These are phyloP conservation scores for Notarius quadriscutis DNA, from an alignment of 2,113 vertebrate species.

Conservation along the genomic window DNA sequence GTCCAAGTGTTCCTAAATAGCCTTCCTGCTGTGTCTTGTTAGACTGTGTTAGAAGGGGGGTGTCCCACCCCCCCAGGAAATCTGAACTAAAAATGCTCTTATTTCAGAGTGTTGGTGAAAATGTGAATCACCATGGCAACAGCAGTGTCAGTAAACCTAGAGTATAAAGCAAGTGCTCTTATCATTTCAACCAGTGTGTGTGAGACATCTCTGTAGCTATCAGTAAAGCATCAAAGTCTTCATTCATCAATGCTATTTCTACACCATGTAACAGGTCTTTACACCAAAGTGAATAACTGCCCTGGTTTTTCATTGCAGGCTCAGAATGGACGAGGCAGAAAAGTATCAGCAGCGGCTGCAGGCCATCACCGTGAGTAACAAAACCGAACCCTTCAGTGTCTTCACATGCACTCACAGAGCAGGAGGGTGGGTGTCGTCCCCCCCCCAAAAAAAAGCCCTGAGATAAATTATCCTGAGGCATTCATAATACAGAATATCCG, in stretches of 20 bases:
- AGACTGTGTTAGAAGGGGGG: background rate
- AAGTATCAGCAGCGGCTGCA: constrained; percentile 58
- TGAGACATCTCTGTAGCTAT: background rate
- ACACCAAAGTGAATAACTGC: background rate
- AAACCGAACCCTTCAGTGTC: background rate
- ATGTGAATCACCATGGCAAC: constrained; percentile 43
- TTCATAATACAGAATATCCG: background rate
- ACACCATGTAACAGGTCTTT: background rate
- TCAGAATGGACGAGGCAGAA: constrained; percentile 57
- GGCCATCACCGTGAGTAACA: constrained; percentile 53
- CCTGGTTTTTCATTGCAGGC: constrained; percentile 40
- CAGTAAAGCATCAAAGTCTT: constrained; percentile 8
- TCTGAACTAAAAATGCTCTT: constrained; percentile 1
- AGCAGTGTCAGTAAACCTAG: constrained; percentile 12
- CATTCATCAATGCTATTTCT: background rate
- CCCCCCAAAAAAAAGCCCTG: background rate
- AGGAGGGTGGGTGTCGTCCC: background rate
- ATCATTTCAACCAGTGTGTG: constrained; percentile 20
- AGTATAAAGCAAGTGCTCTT: constrained; percentile 31
- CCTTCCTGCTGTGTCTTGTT: background rate
- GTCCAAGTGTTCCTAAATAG: background rate
- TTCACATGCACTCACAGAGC: background rate
- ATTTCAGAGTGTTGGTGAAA: background rate
- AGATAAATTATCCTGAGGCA: background rate
- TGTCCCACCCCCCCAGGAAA: background rate